Percentiles rank a stretch among this genome's conserved stretches.
Evolutionary conservation across 2,113 vertebrate genomes (phyloP).

Genomic region (Ctenodactylus gundi): DNA sequence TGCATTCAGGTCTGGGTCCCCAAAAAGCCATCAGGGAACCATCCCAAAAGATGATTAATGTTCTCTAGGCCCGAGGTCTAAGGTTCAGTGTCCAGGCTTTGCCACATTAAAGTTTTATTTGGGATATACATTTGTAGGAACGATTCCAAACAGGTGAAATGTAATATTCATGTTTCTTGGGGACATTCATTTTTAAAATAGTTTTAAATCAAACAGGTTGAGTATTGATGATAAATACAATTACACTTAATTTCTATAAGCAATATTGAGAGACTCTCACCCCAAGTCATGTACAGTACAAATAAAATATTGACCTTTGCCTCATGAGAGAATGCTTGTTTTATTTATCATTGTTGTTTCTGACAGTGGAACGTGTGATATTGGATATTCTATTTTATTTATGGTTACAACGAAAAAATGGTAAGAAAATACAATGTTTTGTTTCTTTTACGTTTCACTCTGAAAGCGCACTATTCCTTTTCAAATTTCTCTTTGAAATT

Average conservation of each 20-base stretch:
- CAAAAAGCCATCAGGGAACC: not conserved
- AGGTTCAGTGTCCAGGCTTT: not conserved
- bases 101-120: not conserved
- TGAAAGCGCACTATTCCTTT: conserved; percentile 19
- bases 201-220: not conserved
- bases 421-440: not conserved
- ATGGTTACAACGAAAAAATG: not conserved
- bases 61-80: not conserved
- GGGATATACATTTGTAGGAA: not conserved
- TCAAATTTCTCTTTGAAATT: not conserved
- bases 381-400: not conserved
- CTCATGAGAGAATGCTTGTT: not conserved
- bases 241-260: not conserved
- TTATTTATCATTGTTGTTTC: not conserved
- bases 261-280: not conserved
- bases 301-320: conserved; percentile 26
- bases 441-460: not conserved
- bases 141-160: not conserved
- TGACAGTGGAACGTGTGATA: not conserved
- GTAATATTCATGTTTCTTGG: not conserved
- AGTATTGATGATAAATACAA: not conserved
- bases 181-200: not conserved
- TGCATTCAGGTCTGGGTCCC: not conserved
- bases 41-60: not conserved
- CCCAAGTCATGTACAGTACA: not conserved